A percentile compares a stretch with the other conserved stretches of the same genome.
phyloP scores from a whole-genome alignment of 2,888 invertebrate genomes.

The Hyppa rectilinea region DNA sequence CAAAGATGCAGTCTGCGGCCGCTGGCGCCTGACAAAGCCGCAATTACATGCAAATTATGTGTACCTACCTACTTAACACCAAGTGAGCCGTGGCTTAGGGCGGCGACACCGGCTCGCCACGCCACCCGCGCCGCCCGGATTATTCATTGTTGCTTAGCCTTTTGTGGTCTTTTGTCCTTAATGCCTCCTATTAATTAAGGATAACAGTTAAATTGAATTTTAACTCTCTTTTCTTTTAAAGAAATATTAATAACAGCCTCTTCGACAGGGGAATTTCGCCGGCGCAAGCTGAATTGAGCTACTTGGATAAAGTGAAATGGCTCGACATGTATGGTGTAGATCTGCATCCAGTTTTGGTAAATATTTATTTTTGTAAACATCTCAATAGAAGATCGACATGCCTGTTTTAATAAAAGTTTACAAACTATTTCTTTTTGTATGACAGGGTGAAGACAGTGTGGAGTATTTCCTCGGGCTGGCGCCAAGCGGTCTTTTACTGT shows the following conservation, averaged over 20 bases:
- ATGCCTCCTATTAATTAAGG: slow-evolving; percentile 78
- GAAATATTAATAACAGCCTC: slow-evolving; percentile 62
- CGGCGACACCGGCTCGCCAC: slow-evolving; percentile 64
- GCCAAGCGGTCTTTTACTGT: slow-evolving; percentile 98
- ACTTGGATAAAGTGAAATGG: slow-evolving; percentile 99
- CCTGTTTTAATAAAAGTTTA: slow-evolving; percentile 21
- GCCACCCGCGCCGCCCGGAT: slow-evolving; percentile 67
- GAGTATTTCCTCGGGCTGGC: slow-evolving; percentile 99
- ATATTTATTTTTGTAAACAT: slow-evolving; percentile 63
- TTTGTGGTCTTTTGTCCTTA: slow-evolving; percentile 75
- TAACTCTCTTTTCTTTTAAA: slow-evolving; percentile 62
- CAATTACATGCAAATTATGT: slow-evolving; percentile 90
- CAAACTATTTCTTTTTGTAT: slow-evolving; percentile 51
- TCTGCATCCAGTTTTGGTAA: slow-evolving; percentile 98
- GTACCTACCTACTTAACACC: slow-evolving; percentile 83
- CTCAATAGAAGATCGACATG: neutral
- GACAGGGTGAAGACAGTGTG: slow-evolving; percentile 98
- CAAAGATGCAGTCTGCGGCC: slow-evolving; percentile 86
- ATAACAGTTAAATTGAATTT: slow-evolving; percentile 78
- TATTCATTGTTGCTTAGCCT: slow-evolving; percentile 80
- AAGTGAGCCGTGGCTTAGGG: slow-evolving; percentile 75
- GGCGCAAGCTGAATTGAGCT: slow-evolving; percentile 97
- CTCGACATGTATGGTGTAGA: slow-evolving; percentile 99
- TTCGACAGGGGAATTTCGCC: slow-evolving; percentile 95
- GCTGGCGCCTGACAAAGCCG: slow-evolving; percentile 82